Percentiles rank a stretch among this genome's conserved stretches.
Conservation (phyloP, 2,797 vertebrate genomes). For the Falco novaeseelandiae region DNA sequence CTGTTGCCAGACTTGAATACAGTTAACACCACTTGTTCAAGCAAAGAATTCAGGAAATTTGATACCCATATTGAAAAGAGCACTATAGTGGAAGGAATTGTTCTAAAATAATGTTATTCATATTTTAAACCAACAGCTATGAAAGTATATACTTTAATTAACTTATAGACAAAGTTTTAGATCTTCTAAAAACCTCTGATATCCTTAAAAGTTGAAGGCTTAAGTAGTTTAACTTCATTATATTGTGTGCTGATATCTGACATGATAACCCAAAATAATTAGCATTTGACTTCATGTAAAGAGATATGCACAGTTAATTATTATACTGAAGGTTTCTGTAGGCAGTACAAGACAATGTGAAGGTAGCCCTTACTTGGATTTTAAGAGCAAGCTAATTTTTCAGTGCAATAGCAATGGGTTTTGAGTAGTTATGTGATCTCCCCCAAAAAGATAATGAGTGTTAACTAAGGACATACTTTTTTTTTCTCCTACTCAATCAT, state of each 20-base stretch:
- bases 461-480: background rate
- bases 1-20: background rate
- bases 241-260: background rate
- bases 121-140: background rate
- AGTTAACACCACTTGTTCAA: background rate
- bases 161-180: background rate
- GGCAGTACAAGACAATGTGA: background rate
- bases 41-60: background rate
- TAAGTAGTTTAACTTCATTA: background rate
- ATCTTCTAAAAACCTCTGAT: background rate
- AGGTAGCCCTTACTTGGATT: background rate
- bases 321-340: background rate
- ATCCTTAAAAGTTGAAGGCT: background rate
- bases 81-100: background rate
- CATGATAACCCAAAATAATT: background rate
- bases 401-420: background rate
- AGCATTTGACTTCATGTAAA: background rate
- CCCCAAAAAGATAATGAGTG: background rate
- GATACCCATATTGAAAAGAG: background rate
- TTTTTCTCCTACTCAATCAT: background rate
- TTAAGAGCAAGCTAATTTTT: background rate
- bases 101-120: background rate
- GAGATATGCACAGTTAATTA: background rate
- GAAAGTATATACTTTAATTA: background rate
- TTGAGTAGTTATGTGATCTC: background rate